phyloP scores from a whole-genome alignment of 2,113 vertebrate genomes.

The Oreotrochilus melanogaster region DNA sequence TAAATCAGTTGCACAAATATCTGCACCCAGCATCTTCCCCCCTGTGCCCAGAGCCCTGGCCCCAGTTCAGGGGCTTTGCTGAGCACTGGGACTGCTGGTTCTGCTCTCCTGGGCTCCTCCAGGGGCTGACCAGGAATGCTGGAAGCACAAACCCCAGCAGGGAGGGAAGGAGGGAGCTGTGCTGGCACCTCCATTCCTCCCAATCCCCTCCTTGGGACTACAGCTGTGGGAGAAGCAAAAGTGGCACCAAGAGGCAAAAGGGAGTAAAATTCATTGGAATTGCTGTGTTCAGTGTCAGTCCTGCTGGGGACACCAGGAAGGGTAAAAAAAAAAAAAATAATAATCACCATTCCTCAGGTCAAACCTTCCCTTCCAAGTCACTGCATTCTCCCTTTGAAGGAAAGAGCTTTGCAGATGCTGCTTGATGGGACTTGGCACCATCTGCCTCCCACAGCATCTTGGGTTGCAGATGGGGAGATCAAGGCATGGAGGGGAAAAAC shows the following conservation, averaged over 20 bases:
- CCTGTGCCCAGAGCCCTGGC: fast-evolving
- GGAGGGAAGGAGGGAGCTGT: not conserved
- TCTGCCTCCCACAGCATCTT: not conserved
- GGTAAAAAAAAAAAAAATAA: not conserved
- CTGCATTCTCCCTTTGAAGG: not conserved
- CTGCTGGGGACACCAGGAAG: fast-evolving
- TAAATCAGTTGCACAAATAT: not conserved
- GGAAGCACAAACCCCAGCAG: not conserved
- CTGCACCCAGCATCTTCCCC: not conserved
- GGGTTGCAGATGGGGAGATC: not conserved
- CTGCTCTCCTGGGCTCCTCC: not conserved
- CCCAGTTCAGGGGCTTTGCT: fast-evolving
- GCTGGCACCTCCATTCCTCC: not conserved
- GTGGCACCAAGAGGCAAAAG: not conserved
- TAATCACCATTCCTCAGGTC: not conserved
- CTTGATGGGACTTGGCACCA: not conserved
- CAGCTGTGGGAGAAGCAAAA: not conserved
- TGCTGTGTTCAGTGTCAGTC: not conserved
- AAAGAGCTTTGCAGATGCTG: not conserved
- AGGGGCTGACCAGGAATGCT: not conserved
- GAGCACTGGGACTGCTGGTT: not conserved
- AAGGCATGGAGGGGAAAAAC: not conserved
- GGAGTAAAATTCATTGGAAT: not conserved
- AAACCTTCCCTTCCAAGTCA: not conserved
- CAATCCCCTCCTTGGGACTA: not conserved